Base-by-base conservation (phyloP, 2,797 vertebrate species). In the Macroramphosus scolopax region DNA sequence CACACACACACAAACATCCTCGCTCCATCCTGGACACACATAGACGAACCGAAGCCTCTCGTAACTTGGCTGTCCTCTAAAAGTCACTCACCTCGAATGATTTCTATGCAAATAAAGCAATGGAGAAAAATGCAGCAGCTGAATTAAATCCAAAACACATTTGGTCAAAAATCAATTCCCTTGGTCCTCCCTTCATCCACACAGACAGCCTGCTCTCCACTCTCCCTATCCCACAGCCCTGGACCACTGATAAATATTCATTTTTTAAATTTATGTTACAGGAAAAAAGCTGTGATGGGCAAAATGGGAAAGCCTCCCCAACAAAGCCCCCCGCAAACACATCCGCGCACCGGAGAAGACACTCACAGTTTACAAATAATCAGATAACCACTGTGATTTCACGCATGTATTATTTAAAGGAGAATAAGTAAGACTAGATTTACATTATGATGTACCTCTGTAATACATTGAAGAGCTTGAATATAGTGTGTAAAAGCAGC, bases 191-290 rank as follows among this genome's bases (percentile, higher is more conserved):
- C 43, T 56, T 56, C 59, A 63, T 66, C 51, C 56, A 44, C 60
- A 62, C 46, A 73, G 64, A 25, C 57, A n/a, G n/a, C n/a, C n/a
- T n/a, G n/a, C n/a, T 60, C 67, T 63, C 54, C 64, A 77, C 57
- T 71, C 72, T 72, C 67, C 63, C 77, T 74, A 74, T 83, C 67
- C 82, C 68, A 54, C 54, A 82, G 83, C 78, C n/a, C 63, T 86
- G 87, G n/a, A n/a, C n/a, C n/a, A n/a, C n/a, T n/a, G n/a, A 90
- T 92, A 91, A 92, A 92, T 92, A 92, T 91, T 90, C 82, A 91
- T 76, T 80, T 81, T 72, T 88, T 77, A 77, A 78, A 81, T 85
- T 76, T 78, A 82, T 70, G 58, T 71, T 83, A 71, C 64, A 75
- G 68, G 10, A 51, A 42, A 88, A 89, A 83, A 84, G 85, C 86